Conservation (phyloP, 1,140 invertebrate species). For the Homarus americanus region DNA sequence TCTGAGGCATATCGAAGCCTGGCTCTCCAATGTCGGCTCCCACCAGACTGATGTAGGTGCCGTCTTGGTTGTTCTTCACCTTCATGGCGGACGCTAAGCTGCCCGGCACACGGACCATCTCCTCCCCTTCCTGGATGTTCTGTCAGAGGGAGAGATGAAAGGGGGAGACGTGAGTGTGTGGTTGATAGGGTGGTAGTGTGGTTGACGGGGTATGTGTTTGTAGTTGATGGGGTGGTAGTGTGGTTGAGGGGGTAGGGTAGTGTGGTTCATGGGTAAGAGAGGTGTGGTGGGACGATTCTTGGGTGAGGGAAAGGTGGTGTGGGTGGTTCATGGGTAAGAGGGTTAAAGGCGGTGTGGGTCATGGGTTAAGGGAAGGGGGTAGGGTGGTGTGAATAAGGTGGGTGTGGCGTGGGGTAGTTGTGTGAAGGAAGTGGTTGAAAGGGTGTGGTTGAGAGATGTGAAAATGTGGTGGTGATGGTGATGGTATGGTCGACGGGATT, state of each 20-base stretch:
- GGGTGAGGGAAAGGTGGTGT: too few relatives aligned
- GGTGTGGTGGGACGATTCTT: too few relatives aligned
- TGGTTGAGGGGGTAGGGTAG: too few relatives aligned
- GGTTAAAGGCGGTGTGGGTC: too few relatives aligned
- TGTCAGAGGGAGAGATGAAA: neutral
- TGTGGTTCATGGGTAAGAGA: too few relatives aligned
- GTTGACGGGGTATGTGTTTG: neutral
- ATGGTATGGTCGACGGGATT: too few relatives aligned
- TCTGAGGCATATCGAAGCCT: constrained; percentile 59
- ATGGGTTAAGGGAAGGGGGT: neutral
- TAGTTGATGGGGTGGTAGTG: too few relatives aligned
- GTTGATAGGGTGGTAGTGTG: neutral
- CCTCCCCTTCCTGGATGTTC: constrained; percentile 34
- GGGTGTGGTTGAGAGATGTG: neutral
- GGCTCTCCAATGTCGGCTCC: constrained; percentile 31
- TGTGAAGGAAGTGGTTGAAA: neutral
- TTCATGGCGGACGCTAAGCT: constrained; percentile 44
- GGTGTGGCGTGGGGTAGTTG: neutral
- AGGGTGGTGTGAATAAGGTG: neutral
- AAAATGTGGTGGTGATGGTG: neutral
- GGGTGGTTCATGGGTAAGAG: too few relatives aligned
- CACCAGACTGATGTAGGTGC: constrained; percentile 15
- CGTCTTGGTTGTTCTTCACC: neutral
- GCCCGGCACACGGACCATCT: constrained; percentile 30
- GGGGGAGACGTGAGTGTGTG: neutral